Conservation (phyloP, 2,888 invertebrate genomes). For the Mamestra brassicae region DNA sequence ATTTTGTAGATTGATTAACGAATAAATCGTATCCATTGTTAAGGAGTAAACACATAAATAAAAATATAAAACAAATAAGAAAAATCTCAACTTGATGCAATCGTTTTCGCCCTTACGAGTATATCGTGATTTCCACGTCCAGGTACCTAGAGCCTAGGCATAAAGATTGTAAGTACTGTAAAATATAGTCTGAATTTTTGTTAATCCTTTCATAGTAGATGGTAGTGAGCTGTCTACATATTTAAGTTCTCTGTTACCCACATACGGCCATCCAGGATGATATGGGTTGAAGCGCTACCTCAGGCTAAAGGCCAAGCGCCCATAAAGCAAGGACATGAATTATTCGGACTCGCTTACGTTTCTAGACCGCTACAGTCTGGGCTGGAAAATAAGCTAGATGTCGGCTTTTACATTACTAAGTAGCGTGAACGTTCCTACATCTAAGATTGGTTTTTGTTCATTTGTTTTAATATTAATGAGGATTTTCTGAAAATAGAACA, state of each 20-base stretch:
- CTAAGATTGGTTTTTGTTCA: constrained; percentile 1
- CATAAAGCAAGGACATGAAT: constrained; percentile 34
- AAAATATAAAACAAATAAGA: too few species aligned
- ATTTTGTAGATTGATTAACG: background rate
- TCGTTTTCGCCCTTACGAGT: background rate
- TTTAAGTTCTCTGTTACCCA: background rate
- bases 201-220: background rate
- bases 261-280: constrained; percentile 25
- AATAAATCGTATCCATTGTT: background rate
- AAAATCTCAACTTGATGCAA: background rate
- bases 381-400: background rate
- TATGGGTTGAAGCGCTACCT: background rate
- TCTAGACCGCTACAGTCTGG: background rate
- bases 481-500: too few species aligned
- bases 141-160: background rate
- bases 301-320: constrained; percentile 26
- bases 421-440: background rate
- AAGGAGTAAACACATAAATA: too few species aligned
- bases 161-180: background rate
- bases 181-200: background rate
- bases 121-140: background rate
- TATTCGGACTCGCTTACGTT: constrained; percentile 31
- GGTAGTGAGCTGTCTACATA: background rate
- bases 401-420: constrained; percentile 19
- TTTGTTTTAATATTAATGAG: background rate